Conservation (phyloP, 30 jellyfish, hydroid and myxozoan genomes). For the Aurelia aurita region DNA sequence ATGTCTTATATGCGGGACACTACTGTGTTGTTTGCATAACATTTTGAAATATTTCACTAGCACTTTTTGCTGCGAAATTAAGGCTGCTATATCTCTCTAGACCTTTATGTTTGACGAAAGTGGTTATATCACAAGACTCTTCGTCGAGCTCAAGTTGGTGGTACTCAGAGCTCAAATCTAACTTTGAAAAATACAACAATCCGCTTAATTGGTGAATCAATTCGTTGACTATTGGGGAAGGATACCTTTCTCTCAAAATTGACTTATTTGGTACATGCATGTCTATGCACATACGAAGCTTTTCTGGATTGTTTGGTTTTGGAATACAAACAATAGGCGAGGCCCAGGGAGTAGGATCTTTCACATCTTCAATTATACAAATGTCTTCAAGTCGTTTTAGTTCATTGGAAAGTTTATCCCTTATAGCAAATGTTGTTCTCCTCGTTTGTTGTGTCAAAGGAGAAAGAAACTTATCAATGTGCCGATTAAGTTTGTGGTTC, state of each 20-base stretch:
- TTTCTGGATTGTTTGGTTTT: conserved; percentile 19
- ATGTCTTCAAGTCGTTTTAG: conserved; percentile 4
- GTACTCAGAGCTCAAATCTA: background rate
- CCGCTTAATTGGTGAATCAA: background rate
- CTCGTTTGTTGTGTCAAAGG: conserved; percentile 10
- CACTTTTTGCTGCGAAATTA: conserved; percentile 7
- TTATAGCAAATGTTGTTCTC: conserved; percentile 8
- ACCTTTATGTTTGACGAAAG: background rate
- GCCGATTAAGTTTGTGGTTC: conserved; percentile 8
- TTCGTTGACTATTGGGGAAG: background rate
- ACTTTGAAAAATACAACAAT: background rate
- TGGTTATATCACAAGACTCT: background rate
- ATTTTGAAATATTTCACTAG: conserved; percentile 32
- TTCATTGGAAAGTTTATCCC: conserved; percentile 20
- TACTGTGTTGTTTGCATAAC: background rate
- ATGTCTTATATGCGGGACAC: no score
- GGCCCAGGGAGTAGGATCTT: conserved; percentile 32
- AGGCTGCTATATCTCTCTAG: background rate
- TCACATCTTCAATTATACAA: conserved; percentile 21
- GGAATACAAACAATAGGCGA: conserved; percentile 12
- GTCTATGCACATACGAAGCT: conserved; percentile 72
- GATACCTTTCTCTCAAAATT: conserved; percentile 43
- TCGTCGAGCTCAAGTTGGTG: background rate
- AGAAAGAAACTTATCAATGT: background rate
- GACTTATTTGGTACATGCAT: conserved; percentile 65